A percentile compares a stretch with the other conserved stretches of the same genome.
phyloP scores from a whole-genome alignment of 2,113 vertebrate genomes.

The Solea solea region DNA sequence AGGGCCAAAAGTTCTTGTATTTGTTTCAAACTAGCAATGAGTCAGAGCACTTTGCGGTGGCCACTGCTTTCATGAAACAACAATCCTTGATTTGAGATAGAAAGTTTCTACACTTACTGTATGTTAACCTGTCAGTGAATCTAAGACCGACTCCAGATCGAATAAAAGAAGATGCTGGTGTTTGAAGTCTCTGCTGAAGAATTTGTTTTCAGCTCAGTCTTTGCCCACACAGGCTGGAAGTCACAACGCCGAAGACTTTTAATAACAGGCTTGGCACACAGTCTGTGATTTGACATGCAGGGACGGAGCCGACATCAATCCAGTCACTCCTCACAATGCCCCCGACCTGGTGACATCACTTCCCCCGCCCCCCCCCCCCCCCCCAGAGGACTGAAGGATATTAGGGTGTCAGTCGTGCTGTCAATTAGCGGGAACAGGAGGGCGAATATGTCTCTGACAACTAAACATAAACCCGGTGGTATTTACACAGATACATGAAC shows the following conservation, averaged over 20 bases:
- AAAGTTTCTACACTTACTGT: constrained; percentile 29
- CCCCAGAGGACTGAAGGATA: constrained; percentile 13
- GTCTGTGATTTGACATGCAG: constrained; percentile 22
- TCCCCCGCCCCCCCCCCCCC: background rate
- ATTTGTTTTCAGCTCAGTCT: constrained; percentile 4
- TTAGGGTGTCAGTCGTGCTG: constrained; percentile 53
- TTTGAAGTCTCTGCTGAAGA: constrained; percentile 22
- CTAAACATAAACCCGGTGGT: constrained; percentile 35
- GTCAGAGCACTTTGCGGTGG: constrained; percentile 17
- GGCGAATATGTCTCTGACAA: constrained; percentile 38
- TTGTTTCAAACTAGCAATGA: constrained; percentile 16
- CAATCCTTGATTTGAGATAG: constrained; percentile 8
- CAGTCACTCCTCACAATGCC: constrained; percentile 45
- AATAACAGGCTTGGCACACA: constrained; percentile 47
- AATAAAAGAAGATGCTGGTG: background rate
- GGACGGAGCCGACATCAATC: constrained; percentile 42
- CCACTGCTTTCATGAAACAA: no score
- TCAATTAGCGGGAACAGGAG: constrained; percentile 52
- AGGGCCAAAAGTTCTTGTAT: background rate
- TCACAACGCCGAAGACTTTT: constrained; percentile 28
- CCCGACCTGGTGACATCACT: constrained; percentile 58
- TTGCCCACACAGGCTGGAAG: constrained; percentile 26
- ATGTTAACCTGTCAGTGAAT: constrained; percentile 7
- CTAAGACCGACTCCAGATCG: constrained; percentile 4
- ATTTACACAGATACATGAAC: constrained; percentile 44